These are phyloP conservation scores for Druon quercuslanigerum DNA, from an alignment of 1,140 invertebrate genomes.

Conservation along the genomic window DNA sequence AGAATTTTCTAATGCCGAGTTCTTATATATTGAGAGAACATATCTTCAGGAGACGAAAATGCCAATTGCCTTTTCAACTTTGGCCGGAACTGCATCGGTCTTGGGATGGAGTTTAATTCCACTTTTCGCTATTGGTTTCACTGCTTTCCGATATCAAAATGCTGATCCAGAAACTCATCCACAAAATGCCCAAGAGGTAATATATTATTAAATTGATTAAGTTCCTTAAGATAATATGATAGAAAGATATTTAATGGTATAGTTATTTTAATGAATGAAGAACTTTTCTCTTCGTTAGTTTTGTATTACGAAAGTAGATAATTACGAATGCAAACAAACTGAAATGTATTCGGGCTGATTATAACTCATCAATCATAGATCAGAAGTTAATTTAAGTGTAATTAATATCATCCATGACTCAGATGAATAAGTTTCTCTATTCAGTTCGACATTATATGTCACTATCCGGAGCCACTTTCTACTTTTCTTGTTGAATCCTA, in stretches of 20 bases:
- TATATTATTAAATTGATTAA: neutral
- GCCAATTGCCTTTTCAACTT: slow-evolving; percentile 62
- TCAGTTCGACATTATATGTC: too few species aligned
- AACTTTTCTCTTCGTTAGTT: neutral
- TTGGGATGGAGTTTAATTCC: slow-evolving; percentile 85
- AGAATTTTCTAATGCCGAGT: too few species aligned
- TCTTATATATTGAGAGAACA: slow-evolving; percentile 14
- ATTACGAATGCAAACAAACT: too few species aligned
- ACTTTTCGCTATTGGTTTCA: slow-evolving; percentile 85
- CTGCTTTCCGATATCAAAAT: slow-evolving; percentile 87
- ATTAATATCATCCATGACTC: too few species aligned
- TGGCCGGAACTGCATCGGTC: slow-evolving; percentile 71
- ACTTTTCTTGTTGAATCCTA: too few species aligned
- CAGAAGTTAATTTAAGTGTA: too few species aligned
- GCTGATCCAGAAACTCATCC: slow-evolving; percentile 89
- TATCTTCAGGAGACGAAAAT: slow-evolving; percentile 58
- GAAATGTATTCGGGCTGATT: too few species aligned
- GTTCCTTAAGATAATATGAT: neutral
- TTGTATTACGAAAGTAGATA: too few species aligned
- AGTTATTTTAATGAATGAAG: neutral
- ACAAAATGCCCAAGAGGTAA: slow-evolving; percentile 82
- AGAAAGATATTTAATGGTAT: neutral
- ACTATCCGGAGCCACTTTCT: too few species aligned
- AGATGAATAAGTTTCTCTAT: too few species aligned
- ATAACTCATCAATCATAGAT: too few species aligned